Evolutionary conservation across 1,140 invertebrate species (phyloP).

Genomic region (Drosophila kanapiae): DNA sequence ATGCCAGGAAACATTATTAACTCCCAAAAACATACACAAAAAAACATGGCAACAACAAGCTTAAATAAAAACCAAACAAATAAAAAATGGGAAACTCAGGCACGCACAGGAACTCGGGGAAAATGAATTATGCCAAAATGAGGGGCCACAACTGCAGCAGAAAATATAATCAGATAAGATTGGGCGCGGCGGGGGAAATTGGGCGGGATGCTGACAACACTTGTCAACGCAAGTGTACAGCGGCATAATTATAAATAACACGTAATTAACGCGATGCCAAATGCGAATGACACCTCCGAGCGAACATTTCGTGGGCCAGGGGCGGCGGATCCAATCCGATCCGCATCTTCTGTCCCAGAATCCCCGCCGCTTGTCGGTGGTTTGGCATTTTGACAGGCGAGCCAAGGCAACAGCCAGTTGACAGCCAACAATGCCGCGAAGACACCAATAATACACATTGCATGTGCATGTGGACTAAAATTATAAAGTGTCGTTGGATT

Average conservation of each 20-base stretch:
- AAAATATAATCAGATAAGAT: conserved; percentile 22
- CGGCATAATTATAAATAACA: conserved; percentile 83
- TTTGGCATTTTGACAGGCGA: conserved; percentile 59
- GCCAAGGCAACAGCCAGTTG: conserved; percentile 56
- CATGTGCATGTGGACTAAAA: conserved; percentile 53
- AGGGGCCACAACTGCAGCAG: conserved; percentile 32
- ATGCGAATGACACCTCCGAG: conserved; percentile 76
- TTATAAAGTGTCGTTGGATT: conserved; percentile 75
- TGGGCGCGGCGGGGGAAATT: neutral
- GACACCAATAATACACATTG: conserved; percentile 38
- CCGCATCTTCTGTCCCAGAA: conserved; percentile 19
- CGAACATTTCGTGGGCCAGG: conserved; percentile 22
- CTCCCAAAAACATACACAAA: conserved; percentile 34
- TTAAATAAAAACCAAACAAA: neutral
- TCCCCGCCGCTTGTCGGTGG: conserved; percentile 7
- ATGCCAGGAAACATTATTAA: conserved; percentile 58
- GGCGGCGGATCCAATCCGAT: conserved; percentile 1
- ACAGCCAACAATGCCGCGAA: conserved; percentile 58
- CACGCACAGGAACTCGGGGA: conserved; percentile 43
- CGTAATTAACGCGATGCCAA: conserved; percentile 80
- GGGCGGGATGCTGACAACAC: conserved; percentile 65
- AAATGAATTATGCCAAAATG: conserved; percentile 57
- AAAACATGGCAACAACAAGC: neutral
- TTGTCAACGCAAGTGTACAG: conserved; percentile 79
- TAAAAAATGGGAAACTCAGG: conserved; percentile 35